Percentiles rank a stretch among this genome's conserved stretches.
Conservation (phyloP, 2,113 vertebrate genomes). For the Calyptomena viridis region DNA sequence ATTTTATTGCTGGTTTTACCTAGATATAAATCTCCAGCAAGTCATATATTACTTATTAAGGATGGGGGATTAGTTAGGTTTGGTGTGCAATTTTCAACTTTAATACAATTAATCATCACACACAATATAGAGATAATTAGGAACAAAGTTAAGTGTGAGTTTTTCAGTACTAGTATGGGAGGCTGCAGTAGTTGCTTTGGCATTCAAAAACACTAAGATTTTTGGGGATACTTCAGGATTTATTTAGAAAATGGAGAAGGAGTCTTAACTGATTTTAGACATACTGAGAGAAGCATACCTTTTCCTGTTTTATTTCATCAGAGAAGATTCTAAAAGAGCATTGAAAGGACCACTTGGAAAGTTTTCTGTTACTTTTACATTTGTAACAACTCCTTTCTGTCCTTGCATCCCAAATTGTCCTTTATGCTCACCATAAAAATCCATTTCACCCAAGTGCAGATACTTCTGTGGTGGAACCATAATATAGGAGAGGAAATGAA, state of each 20-base stretch:
- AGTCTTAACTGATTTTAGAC: not conserved
- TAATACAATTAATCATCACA: not conserved
- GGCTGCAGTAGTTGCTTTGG: not conserved
- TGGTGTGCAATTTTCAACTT: not conserved
- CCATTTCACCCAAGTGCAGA: not conserved
- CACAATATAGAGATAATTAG: not conserved
- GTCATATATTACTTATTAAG: not conserved
- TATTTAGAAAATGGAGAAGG: not conserved
- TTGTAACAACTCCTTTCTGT: not conserved
- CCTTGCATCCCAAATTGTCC: not conserved
- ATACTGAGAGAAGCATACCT: not conserved
- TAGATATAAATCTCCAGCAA: not conserved
- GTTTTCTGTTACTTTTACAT: not conserved
- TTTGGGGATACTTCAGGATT: not conserved
- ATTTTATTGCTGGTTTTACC: not conserved
- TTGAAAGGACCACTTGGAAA: not conserved
- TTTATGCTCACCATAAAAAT: not conserved
- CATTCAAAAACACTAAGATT: not conserved
- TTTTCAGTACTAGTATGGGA: not conserved
- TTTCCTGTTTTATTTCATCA: not conserved
- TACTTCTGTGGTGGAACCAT: not conserved
- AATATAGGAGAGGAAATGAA: constrained; percentile 17
- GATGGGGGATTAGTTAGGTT: not conserved
- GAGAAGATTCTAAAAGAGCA: not conserved
- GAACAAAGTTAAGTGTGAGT: not conserved